phyloP scores from a whole-genome alignment of 2,113 vertebrate species.

The Oxyruncus cristatus region DNA sequence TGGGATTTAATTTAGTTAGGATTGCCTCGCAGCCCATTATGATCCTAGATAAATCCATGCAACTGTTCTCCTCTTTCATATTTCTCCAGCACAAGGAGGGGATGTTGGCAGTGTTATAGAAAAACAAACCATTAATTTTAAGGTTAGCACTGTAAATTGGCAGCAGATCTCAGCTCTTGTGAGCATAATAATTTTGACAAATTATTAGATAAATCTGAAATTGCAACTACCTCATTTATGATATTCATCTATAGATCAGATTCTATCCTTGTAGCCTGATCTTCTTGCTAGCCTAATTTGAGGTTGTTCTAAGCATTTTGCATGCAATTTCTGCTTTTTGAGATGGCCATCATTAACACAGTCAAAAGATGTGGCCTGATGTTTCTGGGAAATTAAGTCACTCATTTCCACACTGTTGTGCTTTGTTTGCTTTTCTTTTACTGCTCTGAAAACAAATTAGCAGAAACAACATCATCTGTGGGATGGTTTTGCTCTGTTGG shows the following conservation, averaged over 20 bases:
- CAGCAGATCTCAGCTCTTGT: neutral
- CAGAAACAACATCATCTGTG: neutral
- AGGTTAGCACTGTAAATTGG: neutral
- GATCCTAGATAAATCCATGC: neutral
- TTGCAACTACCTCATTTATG: neutral
- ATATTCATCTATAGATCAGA: neutral
- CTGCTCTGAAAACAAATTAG: neutral
- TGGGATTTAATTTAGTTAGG: neutral
- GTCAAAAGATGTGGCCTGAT: neutral
- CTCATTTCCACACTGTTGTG: neutral
- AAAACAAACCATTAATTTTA: neutral
- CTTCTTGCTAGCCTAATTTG: neutral
- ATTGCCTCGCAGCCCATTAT: neutral
- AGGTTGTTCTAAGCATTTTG: neutral
- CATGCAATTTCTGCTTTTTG: neutral
- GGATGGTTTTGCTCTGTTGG: neutral
- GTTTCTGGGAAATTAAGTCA: neutral
- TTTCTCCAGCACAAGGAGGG: neutral
- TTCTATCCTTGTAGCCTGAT: neutral
- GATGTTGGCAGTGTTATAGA: neutral
- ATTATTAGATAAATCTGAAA: neutral
- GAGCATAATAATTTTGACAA: neutral
- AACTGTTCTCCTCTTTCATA: neutral
- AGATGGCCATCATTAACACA: neutral
- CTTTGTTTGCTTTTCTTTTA: neutral